Conservation (phyloP, 2,888 invertebrate genomes). For the Trilocha varians region DNA sequence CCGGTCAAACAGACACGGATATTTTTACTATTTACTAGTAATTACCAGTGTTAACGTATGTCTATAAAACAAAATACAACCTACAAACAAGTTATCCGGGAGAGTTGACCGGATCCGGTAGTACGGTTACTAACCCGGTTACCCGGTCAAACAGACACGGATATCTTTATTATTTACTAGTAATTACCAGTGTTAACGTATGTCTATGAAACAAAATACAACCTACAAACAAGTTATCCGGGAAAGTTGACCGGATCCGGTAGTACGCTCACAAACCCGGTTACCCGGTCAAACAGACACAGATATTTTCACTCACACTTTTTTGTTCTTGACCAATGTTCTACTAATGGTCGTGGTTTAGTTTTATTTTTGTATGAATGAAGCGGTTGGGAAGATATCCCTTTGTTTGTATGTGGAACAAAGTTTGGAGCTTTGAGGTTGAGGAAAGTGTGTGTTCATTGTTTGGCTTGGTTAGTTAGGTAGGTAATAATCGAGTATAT, state of each 20-base stretch:
- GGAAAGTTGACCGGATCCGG: constrained; percentile 9
- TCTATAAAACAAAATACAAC: not conserved
- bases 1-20: too few relatives aligned
- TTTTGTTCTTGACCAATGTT: constrained; percentile 1
- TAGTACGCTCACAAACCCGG: constrained; percentile 13
- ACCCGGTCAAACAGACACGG: constrained; percentile 17
- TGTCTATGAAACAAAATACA: not conserved
- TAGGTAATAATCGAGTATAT: too few relatives aligned
- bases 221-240: not conserved
- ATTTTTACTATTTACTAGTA: too few relatives aligned
- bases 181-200: too few relatives aligned
- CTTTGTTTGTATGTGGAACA: too few relatives aligned
- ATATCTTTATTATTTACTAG: constrained; percentile 7
- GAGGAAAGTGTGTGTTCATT: too few relatives aligned
- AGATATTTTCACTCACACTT: constrained; percentile 5
- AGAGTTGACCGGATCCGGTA: constrained; percentile 11
- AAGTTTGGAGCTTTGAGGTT: too few relatives aligned
- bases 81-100: not conserved
- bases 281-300: constrained; percentile 19
- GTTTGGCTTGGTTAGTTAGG: too few relatives aligned
- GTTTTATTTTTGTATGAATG: constrained; percentile 1
- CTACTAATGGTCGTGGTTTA: constrained; percentile 3
- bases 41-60: too few relatives aligned
- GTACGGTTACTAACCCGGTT: constrained; percentile 13
- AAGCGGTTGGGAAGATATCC: not conserved